Base-by-base conservation (phyloP, 2,113 vertebrate species). In the Hippoglossus stenolepis region DNA sequence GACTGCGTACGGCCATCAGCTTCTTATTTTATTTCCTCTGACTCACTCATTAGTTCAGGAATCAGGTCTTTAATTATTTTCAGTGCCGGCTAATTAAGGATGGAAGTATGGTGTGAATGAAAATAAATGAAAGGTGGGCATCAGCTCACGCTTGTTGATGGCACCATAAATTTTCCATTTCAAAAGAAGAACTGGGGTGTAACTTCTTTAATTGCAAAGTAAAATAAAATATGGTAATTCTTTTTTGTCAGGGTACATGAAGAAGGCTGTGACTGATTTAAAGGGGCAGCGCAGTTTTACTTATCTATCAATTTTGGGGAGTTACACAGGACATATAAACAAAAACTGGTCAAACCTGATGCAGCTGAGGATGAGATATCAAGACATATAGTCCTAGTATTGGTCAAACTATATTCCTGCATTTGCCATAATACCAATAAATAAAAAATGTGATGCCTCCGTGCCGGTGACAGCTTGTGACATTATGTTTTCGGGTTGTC, bases 51-150 rank as follows among this genome's bases (percentile, higher is more conserved):
- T 89, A 84, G 63, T 81, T 76, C 63, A 58, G 79, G 65, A 85
- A 81, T 78, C 65, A 58, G 79, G 65, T 81, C 72, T 85, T 87
- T 82, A 85, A 90, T 91, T 90, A 85, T 83, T 81, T 89, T 85
- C 85, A 80, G 56, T 11, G 47, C 38, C 2, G 61, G 76, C 83
- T 87, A 90, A 91, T 90, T 91, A 85, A 81, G 21, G 60, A 60
- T 56, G 76, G 84, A 73, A 77, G 65, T 68, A 78, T 20, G 47
- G 35, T 15, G 35, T 23, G 79, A 85, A 80, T 78, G 74, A 82
- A 72, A 79, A 79, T 69, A 63, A 85, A 89, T 84, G 64, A 77
- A 83, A 84, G 79, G 80, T 87, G 77, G 77, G 53, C 47, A 63
- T 76, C 68, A 24, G 74, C 43, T 63, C 63, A 24, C n/a, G 21